Percentiles rank a stretch among this genome's conserved stretches.
Evolutionary conservation across 2,113 vertebrate genomes (phyloP).

Genomic region (Salvelinus alpinus): DNA sequence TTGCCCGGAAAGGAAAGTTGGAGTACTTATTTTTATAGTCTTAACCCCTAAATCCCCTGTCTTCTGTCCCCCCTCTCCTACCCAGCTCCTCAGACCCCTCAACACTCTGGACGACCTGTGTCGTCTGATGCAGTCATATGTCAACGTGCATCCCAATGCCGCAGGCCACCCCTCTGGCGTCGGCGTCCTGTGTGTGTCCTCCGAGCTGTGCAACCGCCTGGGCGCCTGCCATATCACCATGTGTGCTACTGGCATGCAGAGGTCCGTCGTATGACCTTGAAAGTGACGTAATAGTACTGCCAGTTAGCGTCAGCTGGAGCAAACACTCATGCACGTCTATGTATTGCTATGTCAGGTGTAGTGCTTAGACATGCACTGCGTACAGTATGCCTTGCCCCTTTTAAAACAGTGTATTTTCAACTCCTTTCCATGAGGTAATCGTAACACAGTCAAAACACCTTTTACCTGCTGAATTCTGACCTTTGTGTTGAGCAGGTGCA

Average conservation of each 20-base stretch:
- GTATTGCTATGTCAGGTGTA: background rate
- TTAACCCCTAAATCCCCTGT: constrained; percentile 13
- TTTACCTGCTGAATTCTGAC: background rate
- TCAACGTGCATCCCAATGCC: constrained; percentile 71
- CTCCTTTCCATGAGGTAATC: background rate
- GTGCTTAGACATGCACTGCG: too few relatives aligned
- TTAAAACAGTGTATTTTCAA: background rate
- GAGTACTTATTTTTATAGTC: background rate
- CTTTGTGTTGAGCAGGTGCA: constrained; percentile 77
- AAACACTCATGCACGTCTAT: background rate
- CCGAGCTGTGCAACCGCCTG: constrained; percentile 93
- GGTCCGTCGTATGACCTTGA: constrained; percentile 69
- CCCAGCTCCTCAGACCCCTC: constrained; percentile 92
- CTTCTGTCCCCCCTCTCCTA: background rate
- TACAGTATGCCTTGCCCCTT: too few relatives aligned
- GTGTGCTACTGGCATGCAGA: constrained; percentile 95
- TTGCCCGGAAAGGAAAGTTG: background rate
- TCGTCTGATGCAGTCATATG: constrained; percentile 89
- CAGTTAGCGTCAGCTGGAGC: background rate
- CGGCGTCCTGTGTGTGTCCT: constrained; percentile 86
- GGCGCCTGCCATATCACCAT: constrained; percentile 93
- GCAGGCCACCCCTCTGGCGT: constrained; percentile 77
- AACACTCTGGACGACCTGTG: constrained; percentile 97
- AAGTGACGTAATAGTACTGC: background rate
- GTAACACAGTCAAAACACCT: background rate